Conservation (phyloP, 2,888 invertebrate species). For the Meandrusa payeni region DNA sequence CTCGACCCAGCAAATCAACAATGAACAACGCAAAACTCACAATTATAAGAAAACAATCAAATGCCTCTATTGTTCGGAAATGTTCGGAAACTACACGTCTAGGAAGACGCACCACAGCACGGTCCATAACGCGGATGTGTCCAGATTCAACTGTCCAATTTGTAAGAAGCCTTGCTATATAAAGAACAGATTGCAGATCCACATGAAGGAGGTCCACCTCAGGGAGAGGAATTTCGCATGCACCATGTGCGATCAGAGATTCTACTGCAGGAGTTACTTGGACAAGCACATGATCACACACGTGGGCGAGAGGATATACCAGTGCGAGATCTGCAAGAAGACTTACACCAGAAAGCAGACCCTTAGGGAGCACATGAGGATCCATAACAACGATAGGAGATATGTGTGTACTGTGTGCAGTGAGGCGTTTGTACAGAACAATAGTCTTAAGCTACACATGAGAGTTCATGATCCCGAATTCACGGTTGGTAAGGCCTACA, state of each 20-base stretch:
- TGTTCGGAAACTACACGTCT: conserved; percentile 50
- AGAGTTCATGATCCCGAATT: conserved; percentile 48
- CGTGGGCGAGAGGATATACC: conserved; percentile 63
- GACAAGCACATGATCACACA: conserved; percentile 77
- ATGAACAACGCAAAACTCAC: conserved; percentile 51
- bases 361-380: conserved; percentile 58
- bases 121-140: conserved; percentile 46
- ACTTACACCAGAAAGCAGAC: conserved; percentile 68
- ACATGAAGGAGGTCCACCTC: conserved; percentile 66
- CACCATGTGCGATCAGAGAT: conserved; percentile 68
- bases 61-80: conserved; percentile 56
- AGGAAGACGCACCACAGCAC: conserved; percentile 53
- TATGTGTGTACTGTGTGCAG: conserved; percentile 48
- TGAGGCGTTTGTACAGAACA: conserved; percentile 54
- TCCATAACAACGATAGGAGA: conserved; percentile 52
- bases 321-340: conserved; percentile 72
- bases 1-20: conserved; percentile 46
- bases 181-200: conserved; percentile 56
- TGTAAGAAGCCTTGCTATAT: conserved; percentile 58
- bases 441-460: conserved; percentile 52
- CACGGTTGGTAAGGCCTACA: conserved; percentile 19
- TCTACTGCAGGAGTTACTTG: conserved; percentile 72
- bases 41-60: conserved; percentile 47
- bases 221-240: conserved; percentile 69
- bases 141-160: conserved; percentile 51